Conservation (phyloP, 2,113 vertebrate species). For the Pimephales promelas region DNA sequence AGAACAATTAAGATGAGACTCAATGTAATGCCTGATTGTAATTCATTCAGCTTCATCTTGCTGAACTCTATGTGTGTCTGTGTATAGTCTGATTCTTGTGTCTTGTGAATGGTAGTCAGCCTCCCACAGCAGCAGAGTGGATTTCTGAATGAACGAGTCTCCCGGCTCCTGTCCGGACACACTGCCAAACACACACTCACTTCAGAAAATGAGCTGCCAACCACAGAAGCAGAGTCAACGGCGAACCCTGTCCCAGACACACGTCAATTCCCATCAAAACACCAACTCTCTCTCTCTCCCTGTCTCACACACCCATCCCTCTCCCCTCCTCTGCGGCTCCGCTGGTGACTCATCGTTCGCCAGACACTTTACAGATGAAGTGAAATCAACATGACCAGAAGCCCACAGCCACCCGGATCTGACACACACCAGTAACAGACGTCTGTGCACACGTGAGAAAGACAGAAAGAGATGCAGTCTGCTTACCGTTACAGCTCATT, state of each 20-base stretch:
- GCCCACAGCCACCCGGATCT: not conserved
- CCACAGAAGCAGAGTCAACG: not conserved
- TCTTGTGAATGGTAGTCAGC: not conserved
- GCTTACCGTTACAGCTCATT: not conserved
- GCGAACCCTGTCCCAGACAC: not conserved
- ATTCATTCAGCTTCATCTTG: too few relatives aligned
- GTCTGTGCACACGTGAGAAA: not conserved
- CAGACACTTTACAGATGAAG: slow-evolving; percentile 56
- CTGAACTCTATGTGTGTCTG: not conserved
- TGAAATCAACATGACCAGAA: slow-evolving; percentile 22
- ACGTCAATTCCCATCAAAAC: slow-evolving; percentile 8
- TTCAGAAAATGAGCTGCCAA: slow-evolving; percentile 1
- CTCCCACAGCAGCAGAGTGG: not conserved
- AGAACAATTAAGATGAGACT: not conserved
- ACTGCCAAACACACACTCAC: slow-evolving; percentile 18
- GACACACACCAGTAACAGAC: not conserved
- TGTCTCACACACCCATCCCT: not conserved
- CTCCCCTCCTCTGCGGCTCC: not conserved
- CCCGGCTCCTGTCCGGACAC: slow-evolving; percentile 2
- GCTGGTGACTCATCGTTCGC: slow-evolving; percentile 73
- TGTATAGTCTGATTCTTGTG: not conserved
- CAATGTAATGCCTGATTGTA: not conserved
- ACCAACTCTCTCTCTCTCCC: not conserved
- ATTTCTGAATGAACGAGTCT: slow-evolving; percentile 31
- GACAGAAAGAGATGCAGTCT: not conserved